Percentiles rank a stretch among this genome's conserved stretches.
These are phyloP conservation scores for Drosophila atripex DNA, from an alignment of 2,888 invertebrate genomes.

Conservation along the genomic window DNA sequence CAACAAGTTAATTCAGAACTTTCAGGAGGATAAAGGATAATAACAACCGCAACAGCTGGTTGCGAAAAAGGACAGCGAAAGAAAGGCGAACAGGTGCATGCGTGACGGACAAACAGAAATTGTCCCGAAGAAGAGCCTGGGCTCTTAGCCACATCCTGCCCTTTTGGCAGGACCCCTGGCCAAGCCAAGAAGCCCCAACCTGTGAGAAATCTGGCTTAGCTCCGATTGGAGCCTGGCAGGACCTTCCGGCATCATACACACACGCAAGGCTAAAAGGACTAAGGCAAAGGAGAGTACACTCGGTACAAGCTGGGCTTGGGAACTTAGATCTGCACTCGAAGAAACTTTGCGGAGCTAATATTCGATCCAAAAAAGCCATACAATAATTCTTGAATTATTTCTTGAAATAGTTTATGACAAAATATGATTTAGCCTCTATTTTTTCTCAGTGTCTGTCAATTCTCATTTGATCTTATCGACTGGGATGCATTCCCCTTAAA, in stretches of 20 bases:
- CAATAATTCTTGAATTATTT: too few species aligned
- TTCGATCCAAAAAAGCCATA: too few species aligned
- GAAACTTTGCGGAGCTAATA: background rate
- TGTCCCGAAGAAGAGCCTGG: background rate
- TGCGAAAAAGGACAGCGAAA: background rate
- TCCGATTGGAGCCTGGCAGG: background rate
- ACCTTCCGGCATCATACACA: background rate
- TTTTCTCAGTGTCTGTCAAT: too few species aligned
- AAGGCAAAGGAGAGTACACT: background rate
- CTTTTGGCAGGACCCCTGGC: background rate
- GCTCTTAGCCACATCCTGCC: background rate
- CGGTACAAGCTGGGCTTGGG: background rate
- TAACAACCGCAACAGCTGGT: slow-evolving; percentile 2
- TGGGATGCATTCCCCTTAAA: too few species aligned
- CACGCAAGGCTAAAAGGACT: background rate
- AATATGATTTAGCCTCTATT: too few species aligned
- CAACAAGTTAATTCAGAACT: background rate
- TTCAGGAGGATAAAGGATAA: background rate
- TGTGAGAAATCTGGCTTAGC: slow-evolving; percentile 3
- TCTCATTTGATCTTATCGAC: background rate
- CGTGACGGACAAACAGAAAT: background rate
- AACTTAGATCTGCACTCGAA: background rate
- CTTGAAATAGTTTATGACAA: too few species aligned
- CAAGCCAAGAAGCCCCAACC: background rate
- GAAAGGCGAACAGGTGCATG: slow-evolving; percentile 3